A percentile compares a stretch with the other conserved stretches of the same genome.
Evolutionary conservation across 2,797 vertebrate genomes (phyloP).

Genomic region (Mionectes olivaceus): DNA sequence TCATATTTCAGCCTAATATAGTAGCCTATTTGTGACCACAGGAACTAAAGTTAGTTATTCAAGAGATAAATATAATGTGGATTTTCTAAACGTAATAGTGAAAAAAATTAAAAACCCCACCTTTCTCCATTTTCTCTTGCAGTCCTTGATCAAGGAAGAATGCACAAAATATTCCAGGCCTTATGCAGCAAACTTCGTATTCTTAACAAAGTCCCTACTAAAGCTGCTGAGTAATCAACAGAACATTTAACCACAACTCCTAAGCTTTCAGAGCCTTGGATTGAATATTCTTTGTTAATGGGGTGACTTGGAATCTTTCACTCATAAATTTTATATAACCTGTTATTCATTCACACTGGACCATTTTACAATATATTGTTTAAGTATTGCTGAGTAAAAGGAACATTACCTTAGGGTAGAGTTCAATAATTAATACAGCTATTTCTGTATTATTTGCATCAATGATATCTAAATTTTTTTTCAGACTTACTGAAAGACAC

Average conservation of each 20-base stretch:
- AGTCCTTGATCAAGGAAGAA: constrained; percentile 79
- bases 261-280: constrained; percentile 46
- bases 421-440: neutral
- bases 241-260: constrained; percentile 65
- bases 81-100: neutral
- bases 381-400: neutral
- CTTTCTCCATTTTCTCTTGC: constrained; percentile 73
- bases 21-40: neutral
- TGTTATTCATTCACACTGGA: neutral
- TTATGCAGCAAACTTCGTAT: constrained; percentile 74
- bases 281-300: constrained; percentile 43
- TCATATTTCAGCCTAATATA: neutral
- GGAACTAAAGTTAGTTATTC: neutral
- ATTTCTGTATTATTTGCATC: neutral
- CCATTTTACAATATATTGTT: neutral
- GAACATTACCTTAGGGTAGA: neutral
- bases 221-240: constrained; percentile 72
- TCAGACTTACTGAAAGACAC: neutral
- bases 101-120: neutral
- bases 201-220: constrained; percentile 80
- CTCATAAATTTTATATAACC: constrained; percentile 2
- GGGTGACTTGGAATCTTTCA: constrained; percentile 45
- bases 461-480: neutral
- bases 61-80: neutral
- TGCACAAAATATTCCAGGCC: constrained; percentile 79